phyloP scores from a whole-genome alignment of 2,797 vertebrate species.

The Sternarchorhynchus goeldii region DNA sequence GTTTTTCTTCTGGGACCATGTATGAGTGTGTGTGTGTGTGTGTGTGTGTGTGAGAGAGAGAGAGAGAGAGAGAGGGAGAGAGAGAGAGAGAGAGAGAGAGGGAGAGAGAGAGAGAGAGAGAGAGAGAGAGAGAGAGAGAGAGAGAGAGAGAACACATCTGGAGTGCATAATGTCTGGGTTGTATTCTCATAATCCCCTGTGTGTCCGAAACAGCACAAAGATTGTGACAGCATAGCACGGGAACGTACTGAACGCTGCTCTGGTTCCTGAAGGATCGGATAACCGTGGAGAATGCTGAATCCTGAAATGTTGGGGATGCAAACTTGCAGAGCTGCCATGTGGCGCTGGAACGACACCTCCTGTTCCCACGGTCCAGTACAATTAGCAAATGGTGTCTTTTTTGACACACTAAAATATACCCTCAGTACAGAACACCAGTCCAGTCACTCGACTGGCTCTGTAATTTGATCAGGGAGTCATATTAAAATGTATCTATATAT shows the following conservation, averaged over 20 bases:
- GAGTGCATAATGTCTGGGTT: conserved; percentile 38
- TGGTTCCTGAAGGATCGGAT: conserved; percentile 22
- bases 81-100: no score
- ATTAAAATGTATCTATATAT: background rate
- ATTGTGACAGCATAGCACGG: conserved; percentile 27
- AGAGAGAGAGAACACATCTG: conserved; percentile 44
- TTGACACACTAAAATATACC: no score
- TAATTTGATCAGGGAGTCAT: background rate
- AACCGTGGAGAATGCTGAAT: conserved; percentile 41
- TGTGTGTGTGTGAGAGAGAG: no score
- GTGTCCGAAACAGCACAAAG: conserved; percentile 24
- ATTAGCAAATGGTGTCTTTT: background rate
- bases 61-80: no score
- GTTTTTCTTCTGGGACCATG: conserved; percentile 8
- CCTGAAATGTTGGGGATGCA: conserved; percentile 28
- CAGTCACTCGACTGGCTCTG: no score
- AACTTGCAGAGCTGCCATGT: conserved; percentile 18
- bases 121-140: no score
- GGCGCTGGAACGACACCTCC: conserved; percentile 28
- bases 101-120: no score
- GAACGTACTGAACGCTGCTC: conserved; percentile 43
- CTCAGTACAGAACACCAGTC: no score
- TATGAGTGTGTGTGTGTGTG: background rate
- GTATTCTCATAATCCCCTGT: conserved; percentile 25
- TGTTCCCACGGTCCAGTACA: conserved; percentile 33